Base-by-base conservation (phyloP, 2,113 vertebrate genomes). In the Fregetta grallaria region DNA sequence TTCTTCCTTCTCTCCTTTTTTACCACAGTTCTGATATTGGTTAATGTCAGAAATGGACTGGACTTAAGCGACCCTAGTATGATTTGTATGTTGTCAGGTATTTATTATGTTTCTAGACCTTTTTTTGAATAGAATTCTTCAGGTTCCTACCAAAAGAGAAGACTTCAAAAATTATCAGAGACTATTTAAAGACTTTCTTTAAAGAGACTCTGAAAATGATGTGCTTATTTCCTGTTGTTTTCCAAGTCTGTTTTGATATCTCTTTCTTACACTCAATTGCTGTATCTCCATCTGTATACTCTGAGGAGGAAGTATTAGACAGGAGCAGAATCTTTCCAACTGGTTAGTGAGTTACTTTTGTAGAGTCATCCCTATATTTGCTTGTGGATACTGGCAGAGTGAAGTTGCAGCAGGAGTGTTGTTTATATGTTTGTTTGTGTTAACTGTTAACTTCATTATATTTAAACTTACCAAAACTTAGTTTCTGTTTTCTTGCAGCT, bases 361-460 rank as follows among this genome's bases (percentile, higher is more conserved):
- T 82, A 55, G 65, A 44, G 5, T 52, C 77, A 94, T 53, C 44
- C 49, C 49, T 74, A 0, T 59, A 92, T 76, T 93, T 82, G 82
- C 78, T 90, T 47, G 23, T 40, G 22, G 76, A 36, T 80, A 55
- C 47, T 74, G 58, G n/a, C 18, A 62, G 72, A 42, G 19, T 62
- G 68, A 90, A 90, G 7, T 63, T 56, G 55, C 12, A 78, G 29
- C 27, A 55, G 59, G 7, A 86, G 16, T 47, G 17, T 44, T 66
- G 61, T 47, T 86, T 53, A 58, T 77, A 40, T 65, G 9, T 93
- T 91, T 47, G 13, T 94, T 90, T 83, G 34, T 55, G 71, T 50
- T 90, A 96, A 86, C 59, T 50, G 42, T 79, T 96, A 30, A 77
- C 52, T 96, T 95, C 13, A 49, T 90, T 92, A n/a, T 74, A 95